A percentile compares a stretch with the other conserved stretches of the same genome.
Conservation (phyloP, 53 echinoderm and acorn worm genomes). For the Mesocentrotus franciscanus region DNA sequence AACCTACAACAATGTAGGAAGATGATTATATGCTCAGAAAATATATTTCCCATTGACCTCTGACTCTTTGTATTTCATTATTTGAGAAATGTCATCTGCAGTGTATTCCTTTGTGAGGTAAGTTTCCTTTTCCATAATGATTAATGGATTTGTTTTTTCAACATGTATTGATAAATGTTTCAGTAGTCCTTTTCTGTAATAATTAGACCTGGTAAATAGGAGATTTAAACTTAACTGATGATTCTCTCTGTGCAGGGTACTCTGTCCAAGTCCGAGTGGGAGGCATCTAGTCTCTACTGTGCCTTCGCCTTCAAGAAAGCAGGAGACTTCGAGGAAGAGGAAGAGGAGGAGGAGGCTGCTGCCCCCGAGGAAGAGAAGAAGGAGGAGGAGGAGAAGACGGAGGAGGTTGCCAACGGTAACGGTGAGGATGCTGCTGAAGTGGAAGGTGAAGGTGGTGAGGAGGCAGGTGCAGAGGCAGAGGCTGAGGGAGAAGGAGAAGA, state of each 20-base stretch:
- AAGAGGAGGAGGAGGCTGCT: conserved; percentile 45
- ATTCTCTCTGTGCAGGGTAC: conserved; percentile 78
- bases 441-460: conserved; percentile 31
- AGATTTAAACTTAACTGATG: neutral
- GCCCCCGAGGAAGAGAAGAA: conserved; percentile 7
- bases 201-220: neutral
- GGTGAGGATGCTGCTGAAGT: conserved; percentile 26
- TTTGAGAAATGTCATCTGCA: no score
- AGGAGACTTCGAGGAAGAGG: conserved; percentile 34
- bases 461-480: conserved; percentile 39
- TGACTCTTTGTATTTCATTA: no score
- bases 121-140: no score
- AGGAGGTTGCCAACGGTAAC: conserved; percentile 1
- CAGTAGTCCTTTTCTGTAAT: neutral
- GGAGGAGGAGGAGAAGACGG: conserved; percentile 49
- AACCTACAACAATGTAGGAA: no score
- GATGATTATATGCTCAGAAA: no score
- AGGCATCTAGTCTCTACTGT: conserved; percentile 89
- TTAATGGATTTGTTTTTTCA: no score
- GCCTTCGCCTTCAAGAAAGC: conserved; percentile 85
- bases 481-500: conserved; percentile 2
- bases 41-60: no score
- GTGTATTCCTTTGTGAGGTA: no score
- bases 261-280: conserved; percentile 97
- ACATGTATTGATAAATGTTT: no score